Percentiles rank a stretch among this genome's conserved stretches.
Conservation (phyloP, 2,888 invertebrate species). For the Himalopsyche kuldschensis region DNA sequence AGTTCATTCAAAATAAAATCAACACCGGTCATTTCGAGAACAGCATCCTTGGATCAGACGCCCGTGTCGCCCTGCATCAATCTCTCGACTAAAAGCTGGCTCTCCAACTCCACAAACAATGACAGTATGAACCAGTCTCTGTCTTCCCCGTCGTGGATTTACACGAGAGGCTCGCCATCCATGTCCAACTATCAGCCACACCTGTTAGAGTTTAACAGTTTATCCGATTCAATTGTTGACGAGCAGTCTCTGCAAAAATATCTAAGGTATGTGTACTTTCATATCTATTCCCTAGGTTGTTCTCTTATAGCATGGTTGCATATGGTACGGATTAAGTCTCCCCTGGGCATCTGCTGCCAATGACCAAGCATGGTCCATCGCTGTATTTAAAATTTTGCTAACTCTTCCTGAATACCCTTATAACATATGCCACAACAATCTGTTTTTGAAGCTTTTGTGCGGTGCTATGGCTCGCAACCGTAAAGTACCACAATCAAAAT, state of each 20-base stretch:
- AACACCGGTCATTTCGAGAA: neutral
- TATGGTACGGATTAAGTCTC: no score
- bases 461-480: no score
- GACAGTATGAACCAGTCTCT: conserved; percentile 46
- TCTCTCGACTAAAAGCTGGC: conserved; percentile 45
- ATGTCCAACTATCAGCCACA: conserved; percentile 33
- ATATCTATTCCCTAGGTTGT: no score
- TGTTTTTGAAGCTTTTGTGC: no score
- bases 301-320: no score
- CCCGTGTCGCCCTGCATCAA: conserved; percentile 13
- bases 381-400: no score
- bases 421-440: no score
- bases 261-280: conserved; percentile 47
- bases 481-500: no score
- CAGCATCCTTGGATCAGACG: neutral
- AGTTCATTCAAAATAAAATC: conserved; percentile 40
- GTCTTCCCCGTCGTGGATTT: conserved; percentile 49
- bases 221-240: conserved; percentile 54
- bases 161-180: conserved; percentile 44
- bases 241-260: conserved; percentile 53
- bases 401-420: no score
- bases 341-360: no score
- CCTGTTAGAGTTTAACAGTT: conserved; percentile 22
- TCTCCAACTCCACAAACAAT: conserved; percentile 45
- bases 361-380: no score